Evolutionary conservation across 92 coral and sea anemone species (phyloP).

Genomic region (Palythoa grandis): DNA sequence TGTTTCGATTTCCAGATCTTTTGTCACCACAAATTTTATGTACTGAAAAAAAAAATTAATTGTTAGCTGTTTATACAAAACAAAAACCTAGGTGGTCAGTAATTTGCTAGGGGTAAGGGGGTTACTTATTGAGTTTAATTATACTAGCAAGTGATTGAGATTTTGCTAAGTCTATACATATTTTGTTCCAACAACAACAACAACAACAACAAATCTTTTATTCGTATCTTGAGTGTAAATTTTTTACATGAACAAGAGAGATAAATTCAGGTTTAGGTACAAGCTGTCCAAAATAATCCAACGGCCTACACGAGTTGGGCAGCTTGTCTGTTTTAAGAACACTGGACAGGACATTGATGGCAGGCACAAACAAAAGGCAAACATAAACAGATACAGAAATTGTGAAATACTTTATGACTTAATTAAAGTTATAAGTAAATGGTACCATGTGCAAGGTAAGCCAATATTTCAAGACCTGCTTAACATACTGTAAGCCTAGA

Average conservation of each 20-base stretch:
- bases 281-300: neutral
- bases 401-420: neutral
- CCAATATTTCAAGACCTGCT: neutral
- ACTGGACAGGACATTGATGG: neutral
- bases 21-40: constrained; percentile 60
- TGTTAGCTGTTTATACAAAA: neutral
- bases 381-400: neutral
- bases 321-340: no score
- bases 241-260: neutral
- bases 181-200: neutral
- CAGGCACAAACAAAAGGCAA: neutral
- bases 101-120: neutral
- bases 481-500: neutral
- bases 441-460: neutral
- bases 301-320: neutral
- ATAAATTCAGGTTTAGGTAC: neutral
- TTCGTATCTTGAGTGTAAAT: neutral
- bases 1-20: constrained; percentile 37
- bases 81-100: neutral
- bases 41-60: constrained; percentile 34
- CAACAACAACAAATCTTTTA: neutral
- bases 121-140: neutral
- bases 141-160: neutral
- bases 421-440: neutral
- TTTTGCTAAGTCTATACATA: neutral